Evolutionary conservation across 2,888 invertebrate species (phyloP).

Genomic region (Spilosoma lubricipeda): DNA sequence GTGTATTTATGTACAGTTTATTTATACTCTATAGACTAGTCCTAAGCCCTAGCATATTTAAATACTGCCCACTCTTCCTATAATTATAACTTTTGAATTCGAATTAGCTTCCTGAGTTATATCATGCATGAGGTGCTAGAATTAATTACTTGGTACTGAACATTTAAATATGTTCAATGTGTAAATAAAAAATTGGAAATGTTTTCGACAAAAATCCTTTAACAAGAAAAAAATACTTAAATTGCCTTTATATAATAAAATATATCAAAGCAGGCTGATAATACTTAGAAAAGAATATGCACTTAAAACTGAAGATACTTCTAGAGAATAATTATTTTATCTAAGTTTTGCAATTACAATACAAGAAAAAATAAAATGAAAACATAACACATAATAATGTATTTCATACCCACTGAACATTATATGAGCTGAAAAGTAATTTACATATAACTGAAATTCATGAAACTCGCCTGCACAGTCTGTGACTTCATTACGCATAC

Average conservation of each 20-base stretch:
- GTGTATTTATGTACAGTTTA: too few relatives aligned
- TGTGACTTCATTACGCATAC: slow-evolving; percentile 38
- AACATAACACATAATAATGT: slow-evolving; percentile 22
- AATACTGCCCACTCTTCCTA: too few relatives aligned
- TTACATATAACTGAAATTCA: slow-evolving; percentile 49
- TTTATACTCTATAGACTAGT: too few relatives aligned
- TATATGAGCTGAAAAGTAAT: slow-evolving; percentile 35
- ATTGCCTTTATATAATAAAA: neutral
- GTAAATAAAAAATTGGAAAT: too few relatives aligned
- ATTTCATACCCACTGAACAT: slow-evolving; percentile 43
- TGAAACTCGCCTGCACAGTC: slow-evolving; percentile 35
- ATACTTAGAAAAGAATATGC: neutral
- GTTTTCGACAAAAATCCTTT: too few relatives aligned
- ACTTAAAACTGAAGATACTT: neutral
- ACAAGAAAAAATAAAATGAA: neutral
- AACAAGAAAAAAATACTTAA: too few relatives aligned
- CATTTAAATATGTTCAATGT: too few relatives aligned
- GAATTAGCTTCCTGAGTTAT: too few relatives aligned
- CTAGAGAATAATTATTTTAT: neutral
- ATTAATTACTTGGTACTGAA: too few relatives aligned
- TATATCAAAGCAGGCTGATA: neutral
- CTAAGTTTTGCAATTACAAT: neutral
- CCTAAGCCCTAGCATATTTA: too few relatives aligned
- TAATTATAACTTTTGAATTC: too few relatives aligned
- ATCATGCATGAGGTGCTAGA: too few relatives aligned